Evolutionary conservation across 2,888 invertebrate genomes (phyloP), one percentile per base, ranked within the genome.

Genomic region (Byasa hedistus): DNA sequence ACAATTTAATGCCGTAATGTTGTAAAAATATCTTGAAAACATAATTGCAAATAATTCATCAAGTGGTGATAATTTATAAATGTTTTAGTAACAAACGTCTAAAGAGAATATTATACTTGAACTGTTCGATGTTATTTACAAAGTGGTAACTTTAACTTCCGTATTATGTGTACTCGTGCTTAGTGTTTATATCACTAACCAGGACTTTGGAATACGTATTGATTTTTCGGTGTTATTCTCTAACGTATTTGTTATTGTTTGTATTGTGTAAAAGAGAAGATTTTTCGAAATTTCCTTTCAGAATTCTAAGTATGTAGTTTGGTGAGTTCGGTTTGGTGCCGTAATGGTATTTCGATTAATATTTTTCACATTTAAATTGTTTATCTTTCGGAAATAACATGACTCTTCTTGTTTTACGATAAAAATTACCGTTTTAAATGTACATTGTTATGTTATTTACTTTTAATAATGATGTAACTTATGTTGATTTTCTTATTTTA

Each of bases 301-400:
- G 55, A 15, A 23, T 52, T 21, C 52, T n/a, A n/a, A n/a, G n/a
- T n/a, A 52, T 21, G 0, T 52, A 52, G 52, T 24, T 55, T 24
- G 24, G 55, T 51, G 24, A 59, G n/a, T 48, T 59, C 39, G 8
- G 36, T 24, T 59, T 59, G 27, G 59, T 59, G 17, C 24, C 48
- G n/a, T 59, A 48, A 55, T 55, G 24, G 54, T 55, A 21, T 36
- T 32, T 36, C 19, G 24, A 48, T 48, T 10, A 15, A 17, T 10
- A 17, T 48, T 48, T 48, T 48, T 48, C 48, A 10, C 32, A 48
- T 12, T 48, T 10, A 48, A n/a, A 7, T 32, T 32, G 32, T 10
- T 32, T 32, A 32, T 32, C 7, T 32, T 32, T 32, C 10, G n/a
- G 32, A 32, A 32, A 32, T 32, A 10, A 32, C 32, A 32, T 7